phyloP scores from a whole-genome alignment of 2,797 vertebrate genomes.

The Potorous gilbertii region DNA sequence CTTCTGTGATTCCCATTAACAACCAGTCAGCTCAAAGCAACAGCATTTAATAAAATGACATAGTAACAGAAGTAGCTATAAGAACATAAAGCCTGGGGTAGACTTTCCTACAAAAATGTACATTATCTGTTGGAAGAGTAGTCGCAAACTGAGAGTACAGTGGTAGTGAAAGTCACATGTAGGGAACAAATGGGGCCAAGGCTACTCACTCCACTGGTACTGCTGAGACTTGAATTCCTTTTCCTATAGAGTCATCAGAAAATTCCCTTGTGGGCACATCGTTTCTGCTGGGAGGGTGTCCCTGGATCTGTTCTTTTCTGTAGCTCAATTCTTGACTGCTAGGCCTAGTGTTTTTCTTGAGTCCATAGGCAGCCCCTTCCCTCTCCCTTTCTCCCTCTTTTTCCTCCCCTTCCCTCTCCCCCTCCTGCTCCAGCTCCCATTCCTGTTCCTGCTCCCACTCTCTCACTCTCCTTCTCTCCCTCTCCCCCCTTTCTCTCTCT shows the following conservation, averaged over 20 bases:
- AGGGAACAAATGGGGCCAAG: not conserved
- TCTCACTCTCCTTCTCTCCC: not conserved
- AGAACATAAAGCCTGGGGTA: not conserved
- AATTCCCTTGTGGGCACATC: not conserved
- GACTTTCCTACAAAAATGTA: not conserved
- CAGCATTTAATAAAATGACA: not conserved
- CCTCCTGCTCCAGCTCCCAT: fast-evolving
- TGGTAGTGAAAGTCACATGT: not conserved
- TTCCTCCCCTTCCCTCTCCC: fast-evolving
- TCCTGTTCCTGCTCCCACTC: not conserved
- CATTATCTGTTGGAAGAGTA: not conserved
- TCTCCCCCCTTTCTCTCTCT: too few relatives aligned
- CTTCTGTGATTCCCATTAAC: not conserved
- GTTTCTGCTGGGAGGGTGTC: not conserved
- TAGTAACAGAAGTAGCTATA: not conserved
- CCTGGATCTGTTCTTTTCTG: not conserved
- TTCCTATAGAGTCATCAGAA: not conserved
- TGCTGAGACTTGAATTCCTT: not conserved
- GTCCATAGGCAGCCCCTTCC: not conserved
- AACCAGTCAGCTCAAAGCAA: not conserved
- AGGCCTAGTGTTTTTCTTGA: too few relatives aligned
- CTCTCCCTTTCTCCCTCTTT: not conserved
- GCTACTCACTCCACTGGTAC: not conserved
- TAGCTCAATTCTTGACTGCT: not conserved
- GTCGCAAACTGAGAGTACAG: not conserved